Evolutionary conservation across 1,140 invertebrate species (phyloP).

Genomic region (Conopomorpha cramerella): DNA sequence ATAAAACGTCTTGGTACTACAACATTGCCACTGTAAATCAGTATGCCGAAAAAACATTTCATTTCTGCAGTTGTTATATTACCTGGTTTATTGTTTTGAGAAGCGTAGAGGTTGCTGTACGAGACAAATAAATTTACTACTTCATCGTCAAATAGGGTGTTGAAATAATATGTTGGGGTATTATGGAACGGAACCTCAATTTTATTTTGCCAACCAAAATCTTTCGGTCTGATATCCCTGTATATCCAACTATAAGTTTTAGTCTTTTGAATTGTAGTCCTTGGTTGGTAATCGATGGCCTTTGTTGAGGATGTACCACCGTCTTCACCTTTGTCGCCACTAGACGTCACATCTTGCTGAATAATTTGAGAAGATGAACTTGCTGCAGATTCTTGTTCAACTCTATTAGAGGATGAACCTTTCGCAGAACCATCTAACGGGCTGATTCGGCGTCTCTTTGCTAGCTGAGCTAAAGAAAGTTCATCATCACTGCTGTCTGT

Average conservation of each 20-base stretch:
- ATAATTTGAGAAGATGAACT: neutral
- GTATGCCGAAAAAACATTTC: constrained; percentile 31
- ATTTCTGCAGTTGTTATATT: constrained; percentile 26
- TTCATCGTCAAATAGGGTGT: constrained; percentile 25
- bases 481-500: neutral
- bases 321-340: no score
- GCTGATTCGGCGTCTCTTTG: neutral
- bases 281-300: neutral
- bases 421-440: neutral
- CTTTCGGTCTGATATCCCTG: neutral
- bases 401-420: no score
- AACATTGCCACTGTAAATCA: constrained; percentile 14
- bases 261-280: neutral
- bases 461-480: no score
- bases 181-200: no score
- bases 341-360: no score
- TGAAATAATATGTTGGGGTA: constrained; percentile 15
- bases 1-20: constrained; percentile 7
- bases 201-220: neutral
- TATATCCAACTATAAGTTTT: neutral
- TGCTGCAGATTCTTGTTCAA: neutral
- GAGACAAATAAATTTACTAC: constrained; percentile 24
- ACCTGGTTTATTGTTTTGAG: constrained; percentile 23
- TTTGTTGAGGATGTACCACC: no score
- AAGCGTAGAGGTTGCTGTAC: constrained; percentile 23